Percentiles rank a stretch among this genome's conserved stretches.
Conservation (phyloP, 2,888 invertebrate genomes). For the Fragum fragum region DNA sequence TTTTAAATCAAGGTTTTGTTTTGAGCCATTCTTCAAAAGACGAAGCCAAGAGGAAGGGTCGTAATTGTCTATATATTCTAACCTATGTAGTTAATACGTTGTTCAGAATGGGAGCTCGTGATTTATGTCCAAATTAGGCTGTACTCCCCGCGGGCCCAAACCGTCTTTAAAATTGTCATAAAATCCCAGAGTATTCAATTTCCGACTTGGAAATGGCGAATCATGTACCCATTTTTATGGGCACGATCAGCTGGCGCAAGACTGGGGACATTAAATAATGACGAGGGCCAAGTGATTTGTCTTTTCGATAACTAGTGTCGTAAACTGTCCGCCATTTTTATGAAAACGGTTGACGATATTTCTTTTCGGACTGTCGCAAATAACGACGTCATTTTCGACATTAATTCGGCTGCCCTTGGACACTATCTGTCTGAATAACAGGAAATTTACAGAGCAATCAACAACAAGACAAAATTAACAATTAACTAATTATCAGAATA, state of each 20-base stretch:
- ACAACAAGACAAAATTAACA: conserved; percentile 34
- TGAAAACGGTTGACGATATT: conserved; percentile 3
- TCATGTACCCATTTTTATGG: conserved; percentile 62
- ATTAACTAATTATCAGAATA: conserved; percentile 54
- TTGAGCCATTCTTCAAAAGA: neutral
- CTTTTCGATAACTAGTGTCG: conserved; percentile 3
- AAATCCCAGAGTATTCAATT: conserved; percentile 54
- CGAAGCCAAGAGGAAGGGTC: neutral
- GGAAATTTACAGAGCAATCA: conserved; percentile 42
- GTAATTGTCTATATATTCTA: conserved; percentile 40
- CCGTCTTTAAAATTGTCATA: conserved; percentile 57
- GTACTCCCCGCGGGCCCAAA: conserved; percentile 46
- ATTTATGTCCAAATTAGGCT: conserved; percentile 60
- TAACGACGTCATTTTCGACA: conserved; percentile 18
- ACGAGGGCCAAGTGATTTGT: neutral
- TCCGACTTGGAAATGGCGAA: conserved; percentile 44
- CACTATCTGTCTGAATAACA: conserved; percentile 25
- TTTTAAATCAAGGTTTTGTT: no score
- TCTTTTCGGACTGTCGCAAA: conserved; percentile 15
- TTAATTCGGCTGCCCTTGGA: conserved; percentile 48
- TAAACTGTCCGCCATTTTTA: conserved; percentile 4
- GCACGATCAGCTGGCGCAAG: conserved; percentile 46
- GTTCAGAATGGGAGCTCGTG: conserved; percentile 37
- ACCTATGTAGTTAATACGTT: conserved; percentile 42
- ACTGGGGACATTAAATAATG: conserved; percentile 56